A percentile compares a stretch with the other conserved stretches of the same genome.
Evolutionary conservation across 2,888 invertebrate species (phyloP).

Genomic region (Buathra laborator): DNA sequence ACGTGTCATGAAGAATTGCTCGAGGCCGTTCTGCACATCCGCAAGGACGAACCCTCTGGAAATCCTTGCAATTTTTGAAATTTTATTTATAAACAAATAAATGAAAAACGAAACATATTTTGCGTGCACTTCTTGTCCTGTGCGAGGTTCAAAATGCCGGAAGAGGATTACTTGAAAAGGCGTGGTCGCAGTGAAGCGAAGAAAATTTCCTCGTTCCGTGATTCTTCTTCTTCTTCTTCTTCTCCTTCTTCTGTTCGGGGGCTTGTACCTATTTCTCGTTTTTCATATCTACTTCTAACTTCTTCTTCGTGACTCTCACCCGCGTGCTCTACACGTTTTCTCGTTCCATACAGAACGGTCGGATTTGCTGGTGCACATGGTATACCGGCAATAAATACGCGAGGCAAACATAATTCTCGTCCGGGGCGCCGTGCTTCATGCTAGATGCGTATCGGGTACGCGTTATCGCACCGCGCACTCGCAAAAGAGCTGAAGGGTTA

Average conservation of each 20-base stretch:
- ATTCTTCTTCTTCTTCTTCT: slow-evolving; percentile 27
- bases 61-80: slow-evolving; percentile 13
- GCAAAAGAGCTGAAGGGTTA: slow-evolving; percentile 65
- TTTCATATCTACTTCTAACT: slow-evolving; percentile 44
- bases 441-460: slow-evolving; percentile 80
- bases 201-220: slow-evolving; percentile 55
- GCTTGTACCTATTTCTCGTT: slow-evolving; percentile 36
- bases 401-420: slow-evolving; percentile 76
- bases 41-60: slow-evolving; percentile 77
- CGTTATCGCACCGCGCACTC: slow-evolving; percentile 76
- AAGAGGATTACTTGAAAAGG: slow-evolving; percentile 53
- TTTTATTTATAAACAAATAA: slow-evolving; percentile 11
- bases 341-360: slow-evolving; percentile 36
- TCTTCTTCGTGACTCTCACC: slow-evolving; percentile 52
- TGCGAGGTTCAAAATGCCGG: slow-evolving; percentile 51
- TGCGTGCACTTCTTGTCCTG: neutral
- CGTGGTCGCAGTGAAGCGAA: slow-evolving; percentile 55
- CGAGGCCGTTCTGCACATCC: slow-evolving; percentile 80
- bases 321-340: slow-evolving; percentile 51
- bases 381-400: slow-evolving; percentile 78
- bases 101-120: slow-evolving; percentile 10
- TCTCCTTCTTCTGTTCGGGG: slow-evolving; percentile 8
- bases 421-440: slow-evolving; percentile 78
- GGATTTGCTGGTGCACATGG: slow-evolving; percentile 32
- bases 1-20: slow-evolving; percentile 65